Conservation (phyloP, 2,113 vertebrate genomes). For the Phrynosoma platyrhinos region DNA sequence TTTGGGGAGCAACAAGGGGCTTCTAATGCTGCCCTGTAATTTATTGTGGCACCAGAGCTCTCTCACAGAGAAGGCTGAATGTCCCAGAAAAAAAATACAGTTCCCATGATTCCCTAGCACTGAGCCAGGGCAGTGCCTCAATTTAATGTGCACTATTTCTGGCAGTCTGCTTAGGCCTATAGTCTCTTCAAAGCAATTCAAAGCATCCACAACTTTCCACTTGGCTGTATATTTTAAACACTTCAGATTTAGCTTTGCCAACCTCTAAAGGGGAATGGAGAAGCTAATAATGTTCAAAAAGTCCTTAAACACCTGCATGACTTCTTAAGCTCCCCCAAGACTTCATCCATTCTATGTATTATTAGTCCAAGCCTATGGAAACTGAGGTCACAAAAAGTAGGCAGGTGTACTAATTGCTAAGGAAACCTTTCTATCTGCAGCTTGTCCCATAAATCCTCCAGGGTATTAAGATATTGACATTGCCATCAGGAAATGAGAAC, state of each 20-base stretch:
- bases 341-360: not conserved
- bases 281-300: conserved; percentile 3
- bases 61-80: too few relatives aligned
- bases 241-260: not conserved
- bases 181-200: not conserved
- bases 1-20: too few relatives aligned
- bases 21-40: not conserved
- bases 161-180: too few relatives aligned
- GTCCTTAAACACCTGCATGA: not conserved
- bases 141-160: too few relatives aligned
- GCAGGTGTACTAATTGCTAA: conserved; percentile 25
- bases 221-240: not conserved
- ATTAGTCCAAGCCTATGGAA: not conserved
- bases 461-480: conserved; percentile 23
- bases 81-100: too few relatives aligned
- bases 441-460: conserved; percentile 33
- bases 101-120: too few relatives aligned
- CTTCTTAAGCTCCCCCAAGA: conserved; percentile 5
- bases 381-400: not conserved
- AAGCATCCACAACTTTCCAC: not conserved
- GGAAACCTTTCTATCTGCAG: conserved; percentile 33
- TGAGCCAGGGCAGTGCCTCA: too few relatives aligned
- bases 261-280: not conserved
- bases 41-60: too few relatives aligned
- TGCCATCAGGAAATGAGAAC: conserved; percentile 22